Conservation (phyloP, 2,797 vertebrate species). For the Microtus californicus region DNA sequence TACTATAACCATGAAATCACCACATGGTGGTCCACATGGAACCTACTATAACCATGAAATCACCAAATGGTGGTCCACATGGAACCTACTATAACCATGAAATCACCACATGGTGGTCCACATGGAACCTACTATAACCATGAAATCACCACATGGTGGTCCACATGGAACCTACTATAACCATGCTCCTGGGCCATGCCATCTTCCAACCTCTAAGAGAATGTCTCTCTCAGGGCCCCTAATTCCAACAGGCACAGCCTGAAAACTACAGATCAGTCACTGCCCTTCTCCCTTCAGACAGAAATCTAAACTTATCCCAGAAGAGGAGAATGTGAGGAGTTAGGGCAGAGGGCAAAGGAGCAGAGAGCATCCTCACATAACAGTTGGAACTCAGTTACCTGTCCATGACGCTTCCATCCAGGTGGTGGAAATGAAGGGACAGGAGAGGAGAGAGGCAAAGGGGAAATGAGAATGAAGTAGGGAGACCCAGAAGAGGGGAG, state of each 20-base stretch:
- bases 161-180: no score
- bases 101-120: not conserved
- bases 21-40: not conserved
- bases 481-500: not conserved
- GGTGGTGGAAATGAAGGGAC: not conserved
- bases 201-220: not conserved
- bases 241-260: not conserved
- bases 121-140: not conserved
- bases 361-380: no score
- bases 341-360: not conserved
- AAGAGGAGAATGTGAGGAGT: not conserved
- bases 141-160: not conserved
- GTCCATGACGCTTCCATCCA: not conserved
- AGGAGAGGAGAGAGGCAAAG: not conserved
- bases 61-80: not conserved
- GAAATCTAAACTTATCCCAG: not conserved
- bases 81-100: not conserved
- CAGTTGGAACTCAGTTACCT: not conserved
- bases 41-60: not conserved
- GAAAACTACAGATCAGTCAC: not conserved
- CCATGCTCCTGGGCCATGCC: not conserved
- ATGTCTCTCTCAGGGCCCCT: not conserved
- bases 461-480: not conserved
- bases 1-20: not conserved
- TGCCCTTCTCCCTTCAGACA: not conserved